A percentile compares a stretch with the other conserved stretches of the same genome.
Evolutionary conservation across 2,797 vertebrate genomes (phyloP).

Genomic region (Anolis apletophallus): DNA sequence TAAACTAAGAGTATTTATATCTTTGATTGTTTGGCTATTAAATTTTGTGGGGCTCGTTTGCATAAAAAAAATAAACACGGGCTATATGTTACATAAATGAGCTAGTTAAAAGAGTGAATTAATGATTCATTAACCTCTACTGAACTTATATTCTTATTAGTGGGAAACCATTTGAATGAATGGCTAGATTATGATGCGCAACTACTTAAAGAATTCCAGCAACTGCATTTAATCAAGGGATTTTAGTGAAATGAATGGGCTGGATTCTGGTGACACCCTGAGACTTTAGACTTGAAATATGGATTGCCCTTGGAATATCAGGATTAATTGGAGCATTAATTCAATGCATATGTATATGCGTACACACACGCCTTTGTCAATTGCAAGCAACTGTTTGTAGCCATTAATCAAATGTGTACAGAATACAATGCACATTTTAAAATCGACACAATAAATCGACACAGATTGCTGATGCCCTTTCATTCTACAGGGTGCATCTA

Average conservation of each 20-base stretch:
- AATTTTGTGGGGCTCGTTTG: slow-evolving; percentile 52
- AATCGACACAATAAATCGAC: slow-evolving; percentile 37
- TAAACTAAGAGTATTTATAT: slow-evolving; percentile 60
- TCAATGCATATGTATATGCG: background rate
- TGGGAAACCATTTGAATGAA: slow-evolving; percentile 58
- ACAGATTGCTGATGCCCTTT: slow-evolving; percentile 50
- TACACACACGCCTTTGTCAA: background rate
- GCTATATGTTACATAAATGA: slow-evolving; percentile 65
- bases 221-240: slow-evolving; percentile 33
- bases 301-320: slow-evolving; percentile 16
- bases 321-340: slow-evolving; percentile 30
- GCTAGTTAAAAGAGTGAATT: slow-evolving; percentile 66
- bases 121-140: slow-evolving; percentile 70
- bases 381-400: background rate
- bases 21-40: slow-evolving; percentile 54
- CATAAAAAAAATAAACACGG: slow-evolving; percentile 71
- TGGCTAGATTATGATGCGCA: slow-evolving; percentile 53
- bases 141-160: slow-evolving; percentile 66
- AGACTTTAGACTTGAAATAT: slow-evolving; percentile 2
- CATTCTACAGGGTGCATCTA: background rate
- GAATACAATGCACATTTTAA: slow-evolving; percentile 43
- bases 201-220: slow-evolving; percentile 36
- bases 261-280: background rate
- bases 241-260: slow-evolving; percentile 16
- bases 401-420: background rate